Base-by-base conservation (phyloP, 2,797 vertebrate genomes). In the Hydrocynus forskahlii region DNA sequence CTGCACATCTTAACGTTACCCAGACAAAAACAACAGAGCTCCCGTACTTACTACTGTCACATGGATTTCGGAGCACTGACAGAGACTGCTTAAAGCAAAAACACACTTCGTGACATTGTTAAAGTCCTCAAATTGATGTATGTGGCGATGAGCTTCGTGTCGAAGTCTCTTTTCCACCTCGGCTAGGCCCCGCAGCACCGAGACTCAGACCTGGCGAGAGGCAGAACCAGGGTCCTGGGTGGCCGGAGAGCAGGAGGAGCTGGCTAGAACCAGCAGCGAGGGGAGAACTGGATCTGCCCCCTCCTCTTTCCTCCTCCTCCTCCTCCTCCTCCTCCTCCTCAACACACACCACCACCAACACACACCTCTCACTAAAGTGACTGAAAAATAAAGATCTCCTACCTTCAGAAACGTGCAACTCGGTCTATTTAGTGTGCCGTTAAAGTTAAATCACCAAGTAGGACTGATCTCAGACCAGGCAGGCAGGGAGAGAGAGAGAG, bases 391-490 rank as follows among this genome's bases (percentile, higher is more conserved):
- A 67, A 40, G 4, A 5, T 40, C 83, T 92, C 94, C 90, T 89
- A 95, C 95, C 87, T 86, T 87, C 59, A 68, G 80, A 66, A 82
- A 45, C 40, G 80, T 55, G 62, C 78, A 57, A 21, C 86, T 88
- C 84, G 40, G 76, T 63, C 13, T 79, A 91, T 83, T 45, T 91
- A 79, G 79, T 84, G 92, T 93, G 92, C 89, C 1, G 29, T 29
- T 29, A 29, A 29, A 85, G 92, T 94, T 94, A 94, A 94, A 94
- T 91, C 83, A 93, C 92, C 88, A 90, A 90, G 90, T 92, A 90
- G 88, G 92, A 91, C 91, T 92, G 94, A 93, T 94, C 93, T 29
- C 29, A 29, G 29, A 29, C 29, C 29, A 29, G 29, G 29, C 29
- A 29, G 29, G 29, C 92, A 75, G 78, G 62, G 63, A 10, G 50